These are phyloP conservation scores for Drosophila paramelanica DNA, from an alignment of 2,888 invertebrate species.

Conservation along the genomic window DNA sequence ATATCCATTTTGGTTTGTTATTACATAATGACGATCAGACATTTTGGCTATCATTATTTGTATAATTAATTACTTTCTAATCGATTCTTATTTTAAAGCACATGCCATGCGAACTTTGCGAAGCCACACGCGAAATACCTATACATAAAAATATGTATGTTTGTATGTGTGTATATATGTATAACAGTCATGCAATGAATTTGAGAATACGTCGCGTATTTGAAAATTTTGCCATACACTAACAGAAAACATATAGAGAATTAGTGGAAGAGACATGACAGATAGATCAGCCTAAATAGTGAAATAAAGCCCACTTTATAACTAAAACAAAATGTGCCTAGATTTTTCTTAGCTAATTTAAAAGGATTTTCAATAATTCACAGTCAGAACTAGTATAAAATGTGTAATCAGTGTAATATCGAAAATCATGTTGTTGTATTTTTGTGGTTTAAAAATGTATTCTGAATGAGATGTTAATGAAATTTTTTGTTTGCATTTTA, in stretches of 20 bases:
- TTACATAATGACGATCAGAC: slow-evolving; percentile 7
- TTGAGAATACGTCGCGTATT: slow-evolving; percentile 2
- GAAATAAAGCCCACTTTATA: neutral
- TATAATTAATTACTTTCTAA: slow-evolving; percentile 7
- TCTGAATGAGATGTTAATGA: slow-evolving; percentile 13
- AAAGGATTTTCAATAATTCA: neutral
- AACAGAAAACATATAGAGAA: slow-evolving; percentile 16
- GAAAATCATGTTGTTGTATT: slow-evolving; percentile 11
- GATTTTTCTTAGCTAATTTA: slow-evolving; percentile 1
- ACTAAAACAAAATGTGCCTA: neutral
- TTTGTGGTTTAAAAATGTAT: slow-evolving; percentile 12
- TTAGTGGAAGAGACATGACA: slow-evolving; percentile 5
- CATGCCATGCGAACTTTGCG: slow-evolving; percentile 48
- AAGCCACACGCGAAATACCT: slow-evolving; percentile 25
- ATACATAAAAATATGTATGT: neutral
- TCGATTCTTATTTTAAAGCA: slow-evolving; percentile 27
- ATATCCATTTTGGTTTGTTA: slow-evolving; percentile 34
- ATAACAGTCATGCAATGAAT: slow-evolving; percentile 43
- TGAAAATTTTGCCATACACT: slow-evolving; percentile 2
- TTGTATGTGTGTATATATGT: slow-evolving; percentile 12
- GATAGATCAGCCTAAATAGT: neutral
- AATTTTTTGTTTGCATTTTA: slow-evolving; percentile 1
- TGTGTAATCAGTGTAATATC: slow-evolving; percentile 9
- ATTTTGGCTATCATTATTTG: slow-evolving; percentile 30
- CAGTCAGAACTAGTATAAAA: neutral